phyloP scores from a whole-genome alignment of 2,888 invertebrate genomes.

The Noctua janthina region DNA sequence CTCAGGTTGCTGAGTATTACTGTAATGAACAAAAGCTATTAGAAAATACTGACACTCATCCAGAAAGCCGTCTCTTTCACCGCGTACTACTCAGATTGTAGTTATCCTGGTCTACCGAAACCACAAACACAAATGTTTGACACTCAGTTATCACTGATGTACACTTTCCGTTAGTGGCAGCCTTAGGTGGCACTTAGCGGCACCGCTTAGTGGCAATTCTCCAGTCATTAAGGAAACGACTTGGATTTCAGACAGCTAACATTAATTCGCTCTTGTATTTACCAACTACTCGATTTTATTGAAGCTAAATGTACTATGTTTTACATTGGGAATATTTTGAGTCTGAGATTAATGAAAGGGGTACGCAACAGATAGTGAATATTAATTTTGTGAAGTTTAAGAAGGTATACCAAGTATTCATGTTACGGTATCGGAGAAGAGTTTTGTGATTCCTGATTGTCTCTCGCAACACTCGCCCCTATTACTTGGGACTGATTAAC shows the following conservation, averaged over 20 bases:
- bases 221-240: conserved; percentile 63
- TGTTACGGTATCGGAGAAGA: not conserved
- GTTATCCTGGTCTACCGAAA: not conserved
- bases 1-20: not conserved
- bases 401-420: not conserved
- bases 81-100: not conserved
- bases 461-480: not conserved
- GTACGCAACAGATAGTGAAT: not conserved
- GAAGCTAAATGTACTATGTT: conserved; percentile 7
- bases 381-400: conserved; percentile 2
- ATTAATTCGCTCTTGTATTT: conserved; percentile 51
- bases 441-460: not conserved
- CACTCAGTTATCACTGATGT: conserved; percentile 33
- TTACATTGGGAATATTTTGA: conserved; percentile 1
- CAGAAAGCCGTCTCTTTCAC: not conserved
- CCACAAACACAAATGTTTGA: conserved; percentile 16
- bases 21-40: not conserved
- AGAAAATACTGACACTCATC: too few relatives aligned
- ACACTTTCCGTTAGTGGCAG: conserved; percentile 45
- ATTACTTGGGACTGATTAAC: not conserved
- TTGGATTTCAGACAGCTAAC: conserved; percentile 51
- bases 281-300: conserved; percentile 34
- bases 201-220: conserved; percentile 60
- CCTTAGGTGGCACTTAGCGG: conserved; percentile 54
- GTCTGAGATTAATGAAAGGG: not conserved